Conservation (phyloP, 2,797 vertebrate genomes). For the Sebastes steindachneri region DNA sequence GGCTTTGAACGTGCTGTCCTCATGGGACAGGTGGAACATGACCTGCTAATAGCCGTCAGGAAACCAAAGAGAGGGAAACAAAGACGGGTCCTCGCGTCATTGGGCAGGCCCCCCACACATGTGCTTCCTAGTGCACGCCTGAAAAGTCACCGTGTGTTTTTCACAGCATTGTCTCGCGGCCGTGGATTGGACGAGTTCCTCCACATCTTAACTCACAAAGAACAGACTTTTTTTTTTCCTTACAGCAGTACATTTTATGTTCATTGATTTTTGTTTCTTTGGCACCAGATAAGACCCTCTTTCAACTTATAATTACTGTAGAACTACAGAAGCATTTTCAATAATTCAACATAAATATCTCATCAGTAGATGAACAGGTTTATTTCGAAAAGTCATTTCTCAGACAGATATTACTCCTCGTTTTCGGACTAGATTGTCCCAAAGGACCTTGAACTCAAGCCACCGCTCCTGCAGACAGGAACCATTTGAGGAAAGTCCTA, state of each 20-base stretch:
- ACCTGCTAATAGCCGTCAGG: constrained; percentile 77
- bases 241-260: not conserved
- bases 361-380: not conserved
- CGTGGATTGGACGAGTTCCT: not conserved
- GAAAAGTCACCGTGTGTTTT: constrained; percentile 37
- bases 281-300: constrained; percentile 5
- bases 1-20: constrained; percentile 66
- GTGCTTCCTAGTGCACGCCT: not conserved
- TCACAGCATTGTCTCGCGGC: not conserved
- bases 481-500: not conserved
- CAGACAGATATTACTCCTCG: not conserved
- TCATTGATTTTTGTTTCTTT: constrained; percentile 8
- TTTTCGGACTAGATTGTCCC: not conserved
- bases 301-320: constrained; percentile 26
- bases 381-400: not conserved
- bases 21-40: constrained; percentile 79
- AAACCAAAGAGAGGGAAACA: constrained; percentile 79
- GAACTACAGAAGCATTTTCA: not conserved
- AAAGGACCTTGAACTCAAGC: not conserved
- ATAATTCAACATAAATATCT: not conserved
- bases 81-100: constrained; percentile 59
- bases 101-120: constrained; percentile 35
- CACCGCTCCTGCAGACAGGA: not conserved
- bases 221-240: not conserved
- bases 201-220: constrained; percentile 4